Evolutionary conservation across 1,140 invertebrate genomes (phyloP).

Genomic region (Drosophila ananassae): DNA sequence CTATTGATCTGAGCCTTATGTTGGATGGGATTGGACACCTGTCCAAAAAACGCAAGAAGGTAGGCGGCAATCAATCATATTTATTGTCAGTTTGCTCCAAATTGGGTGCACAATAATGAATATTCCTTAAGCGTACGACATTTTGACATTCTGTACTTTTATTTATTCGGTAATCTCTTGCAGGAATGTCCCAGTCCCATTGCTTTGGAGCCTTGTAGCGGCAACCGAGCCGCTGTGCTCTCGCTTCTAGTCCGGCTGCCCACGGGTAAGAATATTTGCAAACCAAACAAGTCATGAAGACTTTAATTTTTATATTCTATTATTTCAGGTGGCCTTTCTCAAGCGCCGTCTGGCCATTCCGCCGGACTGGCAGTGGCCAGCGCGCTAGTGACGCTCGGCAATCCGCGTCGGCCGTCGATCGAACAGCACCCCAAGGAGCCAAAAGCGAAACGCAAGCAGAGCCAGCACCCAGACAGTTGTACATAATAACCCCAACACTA

Average conservation of each 20-base stretch:
- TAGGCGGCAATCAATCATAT: conserved; percentile 16
- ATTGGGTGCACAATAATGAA: background rate
- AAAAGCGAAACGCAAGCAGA: conserved; percentile 88
- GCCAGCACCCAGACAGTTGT: conserved; percentile 89
- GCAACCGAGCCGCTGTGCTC: conserved; percentile 95
- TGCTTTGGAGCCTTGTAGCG: conserved; percentile 95
- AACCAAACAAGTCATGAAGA: background rate
- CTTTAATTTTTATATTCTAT: background rate
- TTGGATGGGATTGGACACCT: conserved; percentile 77
- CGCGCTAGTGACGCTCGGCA: conserved; percentile 93
- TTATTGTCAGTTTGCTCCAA: background rate
- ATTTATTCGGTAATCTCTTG: conserved; percentile 5
- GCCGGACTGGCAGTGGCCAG: conserved; percentile 93
- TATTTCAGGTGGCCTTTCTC: conserved; percentile 84
- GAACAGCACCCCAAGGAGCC: conserved; percentile 88
- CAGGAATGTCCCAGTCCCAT: conserved; percentile 94
- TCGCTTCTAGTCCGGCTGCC: conserved; percentile 95
- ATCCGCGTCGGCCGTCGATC: conserved; percentile 88
- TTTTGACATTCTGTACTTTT: background rate
- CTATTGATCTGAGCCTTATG: conserved; percentile 79
- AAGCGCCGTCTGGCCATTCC: conserved; percentile 93
- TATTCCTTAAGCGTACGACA: background rate
- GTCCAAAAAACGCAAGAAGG: conserved; percentile 84
- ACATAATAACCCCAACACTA: conserved; percentile 76
- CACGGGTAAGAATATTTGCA: conserved; percentile 85